Percentiles rank a stretch among this genome's conserved stretches.
phyloP scores from a whole-genome alignment of 2,797 vertebrate species.

The Eulemur mongoz region DNA sequence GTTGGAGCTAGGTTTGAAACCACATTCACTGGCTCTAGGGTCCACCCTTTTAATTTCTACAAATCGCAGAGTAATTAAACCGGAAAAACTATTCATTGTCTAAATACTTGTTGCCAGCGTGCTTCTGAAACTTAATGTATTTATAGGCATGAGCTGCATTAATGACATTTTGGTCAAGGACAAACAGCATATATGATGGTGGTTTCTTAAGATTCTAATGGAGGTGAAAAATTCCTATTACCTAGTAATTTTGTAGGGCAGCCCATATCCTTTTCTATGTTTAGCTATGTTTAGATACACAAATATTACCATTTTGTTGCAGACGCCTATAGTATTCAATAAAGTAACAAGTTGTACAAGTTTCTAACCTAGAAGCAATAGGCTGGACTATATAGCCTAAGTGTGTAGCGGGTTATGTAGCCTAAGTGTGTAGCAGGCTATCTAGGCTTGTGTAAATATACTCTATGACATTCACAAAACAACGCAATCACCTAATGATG shows the following conservation, averaged over 20 bases:
- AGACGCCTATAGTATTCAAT: neutral
- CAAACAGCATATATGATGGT: neutral
- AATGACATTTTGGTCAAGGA: neutral
- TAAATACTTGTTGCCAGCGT: neutral
- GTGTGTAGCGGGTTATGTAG: neutral
- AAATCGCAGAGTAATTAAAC: neutral
- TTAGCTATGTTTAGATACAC: neutral
- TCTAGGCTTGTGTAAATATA: neutral
- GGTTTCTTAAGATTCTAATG: neutral
- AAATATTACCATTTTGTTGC: neutral
- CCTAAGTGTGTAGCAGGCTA: neutral
- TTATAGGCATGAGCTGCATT: neutral
- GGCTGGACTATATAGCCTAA: neutral
- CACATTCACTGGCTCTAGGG: neutral
- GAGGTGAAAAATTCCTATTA: neutral
- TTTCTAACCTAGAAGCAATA: neutral
- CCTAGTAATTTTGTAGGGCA: neutral
- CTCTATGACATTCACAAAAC: neutral
- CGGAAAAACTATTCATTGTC: neutral
- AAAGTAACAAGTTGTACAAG: neutral
- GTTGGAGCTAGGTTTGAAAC: neutral
- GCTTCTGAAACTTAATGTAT: conserved; percentile 7
- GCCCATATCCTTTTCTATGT: neutral
- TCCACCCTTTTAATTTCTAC: neutral
- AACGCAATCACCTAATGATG: neutral